Conservation (phyloP, 1,140 invertebrate species). For the Drosophila azteca region DNA sequence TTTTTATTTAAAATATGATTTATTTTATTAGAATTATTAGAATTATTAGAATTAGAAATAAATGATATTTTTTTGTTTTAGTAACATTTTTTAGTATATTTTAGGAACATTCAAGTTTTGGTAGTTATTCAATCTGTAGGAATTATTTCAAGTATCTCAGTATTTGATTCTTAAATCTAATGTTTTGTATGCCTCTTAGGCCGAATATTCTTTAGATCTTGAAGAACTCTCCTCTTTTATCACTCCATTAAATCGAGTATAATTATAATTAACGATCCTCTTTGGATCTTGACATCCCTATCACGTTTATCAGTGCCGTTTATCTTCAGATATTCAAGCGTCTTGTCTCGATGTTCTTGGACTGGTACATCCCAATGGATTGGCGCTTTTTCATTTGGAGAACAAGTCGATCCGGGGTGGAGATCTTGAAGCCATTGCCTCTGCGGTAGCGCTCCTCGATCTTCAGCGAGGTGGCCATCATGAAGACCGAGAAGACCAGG, state of each 20-base stretch:
- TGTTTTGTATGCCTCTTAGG: slow-evolving; percentile 24
- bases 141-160: neutral
- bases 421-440: slow-evolving; percentile 56
- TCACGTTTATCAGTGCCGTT: slow-evolving; percentile 3
- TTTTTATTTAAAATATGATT: too few species aligned
- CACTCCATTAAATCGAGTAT: slow-evolving; percentile 13
- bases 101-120: too few species aligned
- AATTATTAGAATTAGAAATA: too few species aligned
- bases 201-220: slow-evolving; percentile 7
- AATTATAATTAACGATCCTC: too few species aligned
- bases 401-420: slow-evolving; percentile 68
- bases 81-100: too few species aligned
- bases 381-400: slow-evolving; percentile 48
- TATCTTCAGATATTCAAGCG: slow-evolving; percentile 29
- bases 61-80: too few species aligned
- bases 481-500: slow-evolving; percentile 68
- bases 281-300: neutral
- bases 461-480: slow-evolving; percentile 67
- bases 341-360: slow-evolving; percentile 29
- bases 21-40: too few species aligned
- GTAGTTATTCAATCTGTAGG: too few species aligned
- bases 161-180: neutral
- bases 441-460: slow-evolving; percentile 54
- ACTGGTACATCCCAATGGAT: slow-evolving; percentile 7
- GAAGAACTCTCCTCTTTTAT: slow-evolving; percentile 8